A percentile compares a stretch with the other conserved stretches of the same genome.
These are phyloP conservation scores for Drosophila buzzatii DNA, from an alignment of 2,888 invertebrate genomes.

Conservation along the genomic window DNA sequence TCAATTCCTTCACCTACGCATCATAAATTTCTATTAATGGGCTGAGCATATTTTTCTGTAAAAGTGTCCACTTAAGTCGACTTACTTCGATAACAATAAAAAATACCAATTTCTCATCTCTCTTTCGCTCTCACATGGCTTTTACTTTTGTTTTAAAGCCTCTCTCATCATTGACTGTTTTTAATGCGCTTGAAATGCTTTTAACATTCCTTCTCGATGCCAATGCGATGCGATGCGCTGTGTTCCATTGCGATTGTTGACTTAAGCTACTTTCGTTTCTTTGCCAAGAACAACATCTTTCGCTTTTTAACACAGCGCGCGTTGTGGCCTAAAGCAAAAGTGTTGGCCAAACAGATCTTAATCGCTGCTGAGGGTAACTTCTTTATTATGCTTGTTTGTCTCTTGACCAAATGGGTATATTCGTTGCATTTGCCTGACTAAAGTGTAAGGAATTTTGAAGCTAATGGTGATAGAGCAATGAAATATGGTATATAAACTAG, in stretches of 20 bases:
- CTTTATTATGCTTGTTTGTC: neutral
- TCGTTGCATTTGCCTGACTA: neutral
- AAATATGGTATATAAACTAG: neutral
- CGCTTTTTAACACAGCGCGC: conserved; percentile 57
- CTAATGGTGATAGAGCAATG: neutral
- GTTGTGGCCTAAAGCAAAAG: conserved; percentile 45
- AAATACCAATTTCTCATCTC: conserved; percentile 12
- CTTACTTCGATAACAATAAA: conserved; percentile 13
- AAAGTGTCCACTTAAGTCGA: conserved; percentile 30
- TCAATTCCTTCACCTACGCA: neutral
- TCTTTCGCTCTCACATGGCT: conserved; percentile 39
- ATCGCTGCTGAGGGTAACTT: conserved; percentile 37
- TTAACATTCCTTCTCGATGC: conserved; percentile 71
- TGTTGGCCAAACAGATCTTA: conserved; percentile 62
- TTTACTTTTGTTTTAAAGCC: conserved; percentile 71
- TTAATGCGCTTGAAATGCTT: conserved; percentile 64
- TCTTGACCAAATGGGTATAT: neutral
- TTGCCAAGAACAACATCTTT: conserved; percentile 59
- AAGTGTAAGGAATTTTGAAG: neutral
- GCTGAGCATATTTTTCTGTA: conserved; percentile 11
- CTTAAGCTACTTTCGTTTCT: conserved; percentile 76
- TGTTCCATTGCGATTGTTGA: conserved; percentile 45
- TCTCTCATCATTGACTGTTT: conserved; percentile 25
- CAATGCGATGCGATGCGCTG: neutral
- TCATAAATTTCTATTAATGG: neutral